phyloP scores from a whole-genome alignment of 2,113 vertebrate species.

The Ceratotherium simum region DNA sequence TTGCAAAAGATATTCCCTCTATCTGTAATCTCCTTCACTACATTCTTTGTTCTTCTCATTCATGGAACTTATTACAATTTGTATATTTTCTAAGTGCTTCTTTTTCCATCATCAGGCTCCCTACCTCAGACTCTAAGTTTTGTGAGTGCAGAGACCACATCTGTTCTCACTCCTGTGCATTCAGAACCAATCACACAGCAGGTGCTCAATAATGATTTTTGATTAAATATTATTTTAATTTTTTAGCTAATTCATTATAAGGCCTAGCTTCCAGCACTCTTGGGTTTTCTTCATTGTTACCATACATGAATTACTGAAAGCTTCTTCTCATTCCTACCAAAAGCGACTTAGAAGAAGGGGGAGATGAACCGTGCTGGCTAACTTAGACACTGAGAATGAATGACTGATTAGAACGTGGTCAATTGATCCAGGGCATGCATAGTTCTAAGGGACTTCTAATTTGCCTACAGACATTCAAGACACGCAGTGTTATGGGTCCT shows the following conservation, averaged over 20 bases:
- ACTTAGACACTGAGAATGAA: neutral
- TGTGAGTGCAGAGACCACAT: neutral
- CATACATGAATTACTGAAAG: neutral
- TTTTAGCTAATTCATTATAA: neutral
- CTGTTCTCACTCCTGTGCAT: neutral
- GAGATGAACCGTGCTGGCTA: neutral
- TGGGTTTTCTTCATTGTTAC: neutral
- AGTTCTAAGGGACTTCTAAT: neutral
- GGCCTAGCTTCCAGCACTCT: neutral
- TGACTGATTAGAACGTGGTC: neutral
- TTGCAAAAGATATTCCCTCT: neutral
- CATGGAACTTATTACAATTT: neutral
- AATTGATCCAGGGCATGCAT: fast-evolving
- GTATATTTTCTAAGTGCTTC: neutral
- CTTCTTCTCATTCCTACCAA: neutral
- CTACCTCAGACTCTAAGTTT: neutral
- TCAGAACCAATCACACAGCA: neutral
- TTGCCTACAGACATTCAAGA: neutral
- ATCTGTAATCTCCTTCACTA: neutral
- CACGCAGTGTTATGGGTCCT: neutral
- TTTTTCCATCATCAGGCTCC: neutral
- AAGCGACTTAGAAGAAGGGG: neutral
- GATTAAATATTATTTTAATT: neutral
- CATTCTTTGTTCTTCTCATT: neutral
- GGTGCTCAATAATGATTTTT: neutral